Conservation (phyloP, 2,113 vertebrate species). For the Scalopus aquaticus region DNA sequence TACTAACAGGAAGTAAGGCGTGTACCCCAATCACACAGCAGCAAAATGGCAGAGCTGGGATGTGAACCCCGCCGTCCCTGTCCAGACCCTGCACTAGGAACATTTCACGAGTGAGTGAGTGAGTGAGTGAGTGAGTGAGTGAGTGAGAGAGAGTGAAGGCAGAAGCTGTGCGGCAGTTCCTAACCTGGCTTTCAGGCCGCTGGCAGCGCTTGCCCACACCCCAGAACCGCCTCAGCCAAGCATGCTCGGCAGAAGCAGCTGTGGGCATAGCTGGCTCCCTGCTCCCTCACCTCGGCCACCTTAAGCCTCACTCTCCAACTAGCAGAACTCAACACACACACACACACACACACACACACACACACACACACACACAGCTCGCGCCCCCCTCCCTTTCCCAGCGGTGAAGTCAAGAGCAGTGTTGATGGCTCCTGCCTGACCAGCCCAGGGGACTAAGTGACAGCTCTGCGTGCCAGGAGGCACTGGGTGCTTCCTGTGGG, state of each 20-base stretch:
- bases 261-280: no score
- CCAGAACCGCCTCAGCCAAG: not conserved
- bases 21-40: not conserved
- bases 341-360: not conserved
- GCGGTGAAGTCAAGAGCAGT: not conserved
- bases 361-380: not conserved
- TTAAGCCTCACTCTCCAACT: not conserved
- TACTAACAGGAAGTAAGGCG: not conserved
- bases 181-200: not conserved
- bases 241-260: no score
- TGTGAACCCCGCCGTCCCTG: not conserved
- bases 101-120: not conserved
- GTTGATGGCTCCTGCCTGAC: not conserved
- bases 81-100: not conserved
- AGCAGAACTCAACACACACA: no score
- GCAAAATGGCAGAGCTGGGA: not conserved
- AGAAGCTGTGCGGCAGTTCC: not conserved
- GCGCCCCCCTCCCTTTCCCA: not conserved
- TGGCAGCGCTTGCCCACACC: not conserved
- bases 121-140: not conserved
- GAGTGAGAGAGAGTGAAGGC: not conserved
- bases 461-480: not conserved
- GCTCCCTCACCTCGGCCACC: not conserved
- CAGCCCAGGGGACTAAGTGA: not conserved
- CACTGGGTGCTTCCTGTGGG: constrained; percentile 42